Evolutionary conservation across 2,888 invertebrate species (phyloP).

Genomic region (Apantesis nais): DNA sequence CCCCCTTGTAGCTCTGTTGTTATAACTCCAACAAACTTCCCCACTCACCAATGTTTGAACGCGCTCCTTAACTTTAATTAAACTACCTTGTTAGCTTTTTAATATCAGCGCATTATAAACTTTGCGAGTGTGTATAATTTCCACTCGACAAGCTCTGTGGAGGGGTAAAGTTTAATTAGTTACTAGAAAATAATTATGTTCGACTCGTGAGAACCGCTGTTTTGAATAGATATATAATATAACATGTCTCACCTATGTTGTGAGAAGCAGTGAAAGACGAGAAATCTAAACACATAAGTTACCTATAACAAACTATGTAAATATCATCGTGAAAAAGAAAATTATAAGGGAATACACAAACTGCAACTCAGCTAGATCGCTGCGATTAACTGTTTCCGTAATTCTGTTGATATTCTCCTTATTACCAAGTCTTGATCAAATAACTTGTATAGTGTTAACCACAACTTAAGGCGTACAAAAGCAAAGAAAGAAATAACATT

Average conservation of each 20-base stretch:
- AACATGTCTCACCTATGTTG: background rate
- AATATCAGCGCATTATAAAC: slow-evolving; percentile 8
- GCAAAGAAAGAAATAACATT: too few relatives aligned
- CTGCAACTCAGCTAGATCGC: too few relatives aligned
- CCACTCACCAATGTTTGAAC: background rate
- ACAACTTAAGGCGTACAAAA: too few relatives aligned
- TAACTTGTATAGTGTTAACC: too few relatives aligned
- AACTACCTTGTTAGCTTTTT: slow-evolving; percentile 19
- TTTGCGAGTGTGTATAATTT: background rate
- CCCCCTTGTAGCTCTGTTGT: background rate
- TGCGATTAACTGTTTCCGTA: too few relatives aligned
- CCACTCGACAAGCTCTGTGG: background rate
- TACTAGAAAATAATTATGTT: background rate
- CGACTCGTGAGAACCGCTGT: background rate
- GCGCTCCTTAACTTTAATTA: slow-evolving; percentile 15
- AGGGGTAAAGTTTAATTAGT: background rate
- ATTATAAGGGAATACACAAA: too few relatives aligned
- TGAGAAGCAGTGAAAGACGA: background rate
- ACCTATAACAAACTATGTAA: too few relatives aligned
- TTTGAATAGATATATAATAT: background rate
- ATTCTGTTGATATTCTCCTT: too few relatives aligned
- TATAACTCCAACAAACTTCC: background rate
- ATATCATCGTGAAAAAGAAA: too few relatives aligned
- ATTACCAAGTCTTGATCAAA: too few relatives aligned
- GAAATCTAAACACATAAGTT: too few relatives aligned